Percentiles rank a stretch among this genome's conserved stretches.
Evolutionary conservation across 2,113 vertebrate species (phyloP).

Genomic region (Ammodytes marinus): DNA sequence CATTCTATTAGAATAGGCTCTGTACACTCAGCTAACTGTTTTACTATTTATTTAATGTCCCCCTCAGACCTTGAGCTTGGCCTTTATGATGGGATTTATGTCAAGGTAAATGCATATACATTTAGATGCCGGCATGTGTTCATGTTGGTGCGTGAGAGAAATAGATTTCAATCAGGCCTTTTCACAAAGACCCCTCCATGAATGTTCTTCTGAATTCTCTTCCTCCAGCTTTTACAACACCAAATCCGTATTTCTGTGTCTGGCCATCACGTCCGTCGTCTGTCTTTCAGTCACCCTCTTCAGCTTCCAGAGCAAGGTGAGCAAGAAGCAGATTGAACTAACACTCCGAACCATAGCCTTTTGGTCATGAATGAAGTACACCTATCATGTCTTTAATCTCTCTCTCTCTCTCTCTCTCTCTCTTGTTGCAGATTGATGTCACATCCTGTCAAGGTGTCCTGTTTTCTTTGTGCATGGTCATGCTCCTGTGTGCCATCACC

Average conservation of each 20-base stretch:
- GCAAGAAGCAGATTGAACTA: conserved; percentile 16
- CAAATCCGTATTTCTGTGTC: conserved; percentile 91
- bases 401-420: neutral
- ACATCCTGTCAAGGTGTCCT: conserved; percentile 93
- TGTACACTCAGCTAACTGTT: neutral
- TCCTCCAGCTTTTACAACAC: conserved; percentile 93
- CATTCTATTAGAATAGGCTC: neutral
- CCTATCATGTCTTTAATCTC: neutral
- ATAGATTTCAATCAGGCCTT: neutral
- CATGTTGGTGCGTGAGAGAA: neutral
- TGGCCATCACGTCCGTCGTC: conserved; percentile 92
- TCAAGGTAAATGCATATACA: conserved; percentile 77
- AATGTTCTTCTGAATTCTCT: neutral
- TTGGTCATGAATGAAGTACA: neutral
- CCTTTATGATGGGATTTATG: conserved; percentile 85
- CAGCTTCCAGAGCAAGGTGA: conserved; percentile 96
- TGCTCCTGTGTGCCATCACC: conserved; percentile 90
- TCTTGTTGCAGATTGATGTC: conserved; percentile 87
- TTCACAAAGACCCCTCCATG: neutral
- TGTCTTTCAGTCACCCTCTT: conserved; percentile 93
- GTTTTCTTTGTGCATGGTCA: conserved; percentile 90
- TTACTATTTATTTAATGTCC: neutral
- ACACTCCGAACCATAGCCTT: neutral
- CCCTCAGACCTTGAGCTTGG: conserved; percentile 82
- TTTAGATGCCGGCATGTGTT: neutral